Conservation (phyloP, 53 echinoderm and acorn worm species). For the Apostichopus leukothele region DNA sequence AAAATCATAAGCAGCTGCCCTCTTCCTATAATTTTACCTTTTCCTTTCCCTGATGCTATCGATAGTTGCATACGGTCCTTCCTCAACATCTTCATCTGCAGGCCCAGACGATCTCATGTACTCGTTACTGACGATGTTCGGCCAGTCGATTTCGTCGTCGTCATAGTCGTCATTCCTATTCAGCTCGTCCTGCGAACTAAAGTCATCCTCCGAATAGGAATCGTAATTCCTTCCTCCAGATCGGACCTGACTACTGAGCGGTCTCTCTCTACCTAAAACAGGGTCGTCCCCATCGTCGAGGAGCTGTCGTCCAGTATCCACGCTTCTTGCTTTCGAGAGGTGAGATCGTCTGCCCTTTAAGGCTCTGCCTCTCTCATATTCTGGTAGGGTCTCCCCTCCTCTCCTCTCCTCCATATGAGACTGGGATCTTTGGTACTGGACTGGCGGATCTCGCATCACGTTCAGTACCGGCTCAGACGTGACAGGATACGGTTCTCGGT, state of each 20-base stretch:
- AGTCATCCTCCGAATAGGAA: conserved; percentile 21
- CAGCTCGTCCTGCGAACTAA: conserved; percentile 48
- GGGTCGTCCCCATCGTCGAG: conserved; percentile 32
- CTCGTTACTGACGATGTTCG: neutral
- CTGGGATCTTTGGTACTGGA: neutral
- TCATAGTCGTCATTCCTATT: neutral
- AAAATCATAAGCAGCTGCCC: too few relatives aligned
- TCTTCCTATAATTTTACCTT: neutral
- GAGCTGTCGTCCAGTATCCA: conserved; percentile 30
- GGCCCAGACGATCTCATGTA: neutral
- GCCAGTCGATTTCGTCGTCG: conserved; percentile 28
- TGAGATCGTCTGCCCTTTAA: neutral
- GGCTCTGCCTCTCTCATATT: neutral
- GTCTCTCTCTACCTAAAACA: conserved; percentile 7
- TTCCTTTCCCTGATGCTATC: conserved; percentile 60
- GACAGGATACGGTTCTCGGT: neutral
- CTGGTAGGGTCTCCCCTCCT: conserved; percentile 34
- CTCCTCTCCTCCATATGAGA: conserved; percentile 20
- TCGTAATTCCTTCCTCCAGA: conserved; percentile 6
- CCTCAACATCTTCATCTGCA: conserved; percentile 33
- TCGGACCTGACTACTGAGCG: conserved; percentile 2
- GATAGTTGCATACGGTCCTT: conserved; percentile 70
- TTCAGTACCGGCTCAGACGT: conserved; percentile 33
- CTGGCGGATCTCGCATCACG: neutral
- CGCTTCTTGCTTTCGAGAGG: conserved; percentile 29